Evolutionary conservation across 2,888 invertebrate species (phyloP).

Genomic region (Julus scandinavius): DNA sequence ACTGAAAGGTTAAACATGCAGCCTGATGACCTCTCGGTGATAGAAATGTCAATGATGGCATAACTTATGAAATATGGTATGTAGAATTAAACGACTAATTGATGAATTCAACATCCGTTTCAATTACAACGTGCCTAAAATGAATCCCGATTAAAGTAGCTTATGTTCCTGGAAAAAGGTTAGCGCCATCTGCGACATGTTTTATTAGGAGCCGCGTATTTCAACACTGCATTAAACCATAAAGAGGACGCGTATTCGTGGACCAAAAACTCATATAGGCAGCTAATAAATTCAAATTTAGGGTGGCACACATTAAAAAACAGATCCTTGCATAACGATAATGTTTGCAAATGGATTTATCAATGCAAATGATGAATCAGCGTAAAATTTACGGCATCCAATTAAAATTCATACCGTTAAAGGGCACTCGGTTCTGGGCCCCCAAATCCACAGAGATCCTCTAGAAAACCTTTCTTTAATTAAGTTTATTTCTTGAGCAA

Average conservation of each 20-base stretch:
- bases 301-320: background rate
- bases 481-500: background rate
- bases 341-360: constrained; percentile 43
- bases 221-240: background rate
- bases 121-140: background rate
- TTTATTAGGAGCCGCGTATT: background rate
- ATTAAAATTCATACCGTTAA: background rate
- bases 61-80: background rate
- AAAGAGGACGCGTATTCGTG: background rate
- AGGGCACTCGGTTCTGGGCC: background rate
- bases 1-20: background rate
- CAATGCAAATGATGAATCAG: constrained; percentile 43
- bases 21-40: background rate
- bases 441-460: constrained; percentile 15
- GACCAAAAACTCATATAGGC: constrained; percentile 42
- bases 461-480: constrained; percentile 33
- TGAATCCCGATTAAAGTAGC: background rate
- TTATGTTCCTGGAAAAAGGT: background rate
- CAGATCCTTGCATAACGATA: background rate
- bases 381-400: constrained; percentile 1
- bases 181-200: constrained; percentile 29
- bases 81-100: constrained; percentile 4
- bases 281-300: constrained; percentile 28
- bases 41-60: constrained; percentile 19
- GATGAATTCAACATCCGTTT: constrained; percentile 36